These are phyloP conservation scores for Tetramorium bicarinatum DNA, from an alignment of 2,888 invertebrate species.

Conservation along the genomic window DNA sequence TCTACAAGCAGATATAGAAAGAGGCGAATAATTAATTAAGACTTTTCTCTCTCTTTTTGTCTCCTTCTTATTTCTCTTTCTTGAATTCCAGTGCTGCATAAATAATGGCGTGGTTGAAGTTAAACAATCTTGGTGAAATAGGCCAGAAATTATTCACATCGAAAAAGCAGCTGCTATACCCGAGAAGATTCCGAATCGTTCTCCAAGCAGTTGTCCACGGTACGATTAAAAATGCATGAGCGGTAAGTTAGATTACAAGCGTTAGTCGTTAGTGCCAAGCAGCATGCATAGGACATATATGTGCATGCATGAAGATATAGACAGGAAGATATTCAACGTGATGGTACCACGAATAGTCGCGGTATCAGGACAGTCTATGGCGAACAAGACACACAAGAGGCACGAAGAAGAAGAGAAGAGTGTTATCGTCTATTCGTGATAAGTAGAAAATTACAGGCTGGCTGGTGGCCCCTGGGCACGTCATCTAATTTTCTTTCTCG, in stretches of 20 bases:
- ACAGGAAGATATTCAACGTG: slow-evolving; percentile 13
- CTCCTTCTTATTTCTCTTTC: background rate
- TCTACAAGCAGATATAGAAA: background rate
- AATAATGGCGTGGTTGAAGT: background rate
- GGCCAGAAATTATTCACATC: slow-evolving; percentile 24
- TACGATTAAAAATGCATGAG: slow-evolving; percentile 42
- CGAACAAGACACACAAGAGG: slow-evolving; percentile 49
- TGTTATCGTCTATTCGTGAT: slow-evolving; percentile 48
- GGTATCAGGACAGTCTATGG: slow-evolving; percentile 28
- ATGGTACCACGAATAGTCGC: slow-evolving; percentile 5
- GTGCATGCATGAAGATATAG: slow-evolving; percentile 68
- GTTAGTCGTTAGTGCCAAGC: slow-evolving; percentile 11
- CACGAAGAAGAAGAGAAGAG: slow-evolving; percentile 38
- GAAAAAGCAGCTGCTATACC: background rate
- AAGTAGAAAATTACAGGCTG: slow-evolving; percentile 71
- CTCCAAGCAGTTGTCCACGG: background rate
- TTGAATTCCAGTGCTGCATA: background rate
- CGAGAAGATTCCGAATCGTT: background rate
- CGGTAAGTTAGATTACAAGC: slow-evolving; percentile 11
- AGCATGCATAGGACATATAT: slow-evolving; percentile 63
- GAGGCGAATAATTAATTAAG: background rate
- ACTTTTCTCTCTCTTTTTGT: background rate
- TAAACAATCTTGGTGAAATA: background rate
- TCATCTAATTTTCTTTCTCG: slow-evolving; percentile 61
- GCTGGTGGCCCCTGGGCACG: slow-evolving; percentile 74